A percentile compares a stretch with the other conserved stretches of the same genome.
Evolutionary conservation across 2,797 vertebrate genomes (phyloP).

Genomic region (Thalassophryne amazonica): DNA sequence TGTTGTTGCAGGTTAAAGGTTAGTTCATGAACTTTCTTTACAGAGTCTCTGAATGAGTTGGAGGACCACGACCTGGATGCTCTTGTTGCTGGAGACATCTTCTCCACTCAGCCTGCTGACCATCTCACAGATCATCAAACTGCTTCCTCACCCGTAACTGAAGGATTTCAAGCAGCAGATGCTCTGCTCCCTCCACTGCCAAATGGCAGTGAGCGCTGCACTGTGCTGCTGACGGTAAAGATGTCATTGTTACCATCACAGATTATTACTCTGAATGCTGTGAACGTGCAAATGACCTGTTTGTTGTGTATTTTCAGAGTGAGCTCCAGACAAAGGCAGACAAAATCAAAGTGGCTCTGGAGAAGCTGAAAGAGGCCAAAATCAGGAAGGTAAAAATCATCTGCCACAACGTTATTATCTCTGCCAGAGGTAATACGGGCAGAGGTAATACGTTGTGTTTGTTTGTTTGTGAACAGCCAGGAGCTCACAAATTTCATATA

Average conservation of each 20-base stretch:
- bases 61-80: constrained; percentile 88
- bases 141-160: not conserved
- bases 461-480: no score
- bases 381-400: constrained; percentile 86
- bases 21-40: no score
- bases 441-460: no score
- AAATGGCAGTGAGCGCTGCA: not conserved
- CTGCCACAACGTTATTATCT: no score
- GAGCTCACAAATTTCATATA: no score
- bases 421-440: no score
- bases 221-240: not conserved
- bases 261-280: not conserved
- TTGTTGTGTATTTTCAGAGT: constrained; percentile 59
- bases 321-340: constrained; percentile 82
- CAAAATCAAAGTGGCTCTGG: constrained; percentile 87
- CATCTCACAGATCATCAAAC: not conserved
- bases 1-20: no score
- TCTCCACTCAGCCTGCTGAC: constrained; percentile 42
- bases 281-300: not conserved
- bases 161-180: not conserved
- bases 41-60: constrained; percentile 85
- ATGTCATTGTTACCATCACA: not conserved
- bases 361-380: constrained; percentile 90
- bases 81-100: constrained; percentile 75
- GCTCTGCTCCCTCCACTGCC: not conserved